Evolutionary conservation across 2,113 vertebrate genomes (phyloP).

Genomic region (Oryzias javanicus): DNA sequence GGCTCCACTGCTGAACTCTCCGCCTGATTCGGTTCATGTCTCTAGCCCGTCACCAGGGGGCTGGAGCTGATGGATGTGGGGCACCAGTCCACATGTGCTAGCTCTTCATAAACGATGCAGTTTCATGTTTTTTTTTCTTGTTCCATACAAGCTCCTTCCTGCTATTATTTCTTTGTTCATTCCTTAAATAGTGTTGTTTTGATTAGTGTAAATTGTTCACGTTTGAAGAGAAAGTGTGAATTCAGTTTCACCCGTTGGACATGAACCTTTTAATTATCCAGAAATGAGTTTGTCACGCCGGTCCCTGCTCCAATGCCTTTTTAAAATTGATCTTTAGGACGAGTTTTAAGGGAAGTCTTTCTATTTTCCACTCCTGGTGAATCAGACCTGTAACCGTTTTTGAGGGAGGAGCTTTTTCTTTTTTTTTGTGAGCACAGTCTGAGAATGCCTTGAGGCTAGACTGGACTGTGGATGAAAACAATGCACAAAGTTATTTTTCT

Average conservation of each 20-base stretch:
- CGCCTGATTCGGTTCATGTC: conserved; percentile 7
- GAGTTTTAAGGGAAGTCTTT: conserved; percentile 42
- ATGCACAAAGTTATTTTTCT: conserved; percentile 39
- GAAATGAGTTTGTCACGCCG: conserved; percentile 5
- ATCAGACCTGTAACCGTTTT: conserved; percentile 27
- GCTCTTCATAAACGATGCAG: conserved; percentile 5
- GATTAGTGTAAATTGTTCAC: conserved; percentile 30
- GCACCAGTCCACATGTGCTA: conserved; percentile 17
- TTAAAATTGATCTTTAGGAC: conserved; percentile 40
- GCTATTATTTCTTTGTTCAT: conserved; percentile 31
- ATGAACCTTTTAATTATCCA: conserved; percentile 11
- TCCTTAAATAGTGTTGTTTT: conserved; percentile 36
- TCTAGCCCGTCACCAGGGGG: conserved; percentile 2
- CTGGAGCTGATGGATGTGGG: conserved; percentile 23
- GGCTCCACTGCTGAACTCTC: conserved; percentile 1
- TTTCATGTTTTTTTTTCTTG: conserved; percentile 11
- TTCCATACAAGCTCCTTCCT: conserved; percentile 10
- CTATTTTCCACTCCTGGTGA: conserved; percentile 21
- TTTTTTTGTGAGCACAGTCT: conserved; percentile 41
- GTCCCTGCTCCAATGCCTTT: conserved; percentile 20
- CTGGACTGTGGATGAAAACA: conserved; percentile 1
- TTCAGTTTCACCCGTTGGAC: conserved; percentile 27
- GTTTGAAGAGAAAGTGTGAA: background rate
- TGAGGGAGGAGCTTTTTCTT: conserved; percentile 17
- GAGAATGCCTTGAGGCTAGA: conserved; percentile 25